Evolutionary conservation across 2,113 vertebrate species (phyloP), one percentile per base, ranked within the genome.

Genomic region (Polyodon spathula): DNA sequence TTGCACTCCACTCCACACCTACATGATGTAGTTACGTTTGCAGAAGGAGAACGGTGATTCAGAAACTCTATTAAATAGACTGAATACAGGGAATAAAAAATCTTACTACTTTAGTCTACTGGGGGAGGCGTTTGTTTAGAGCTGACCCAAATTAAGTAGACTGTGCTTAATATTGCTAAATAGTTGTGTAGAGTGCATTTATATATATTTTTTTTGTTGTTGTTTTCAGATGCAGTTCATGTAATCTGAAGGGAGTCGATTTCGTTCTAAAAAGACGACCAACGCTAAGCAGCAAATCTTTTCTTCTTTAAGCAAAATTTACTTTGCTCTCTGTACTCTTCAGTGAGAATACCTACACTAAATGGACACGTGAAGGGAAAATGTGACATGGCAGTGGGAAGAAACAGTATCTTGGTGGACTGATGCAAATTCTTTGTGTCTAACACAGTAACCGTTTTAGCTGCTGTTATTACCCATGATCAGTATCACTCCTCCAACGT

Each of bases 151-250:
- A n/a, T n/a, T n/a, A n/a, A n/a, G n/a, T n/a, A n/a, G n/a, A n/a
- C n/a, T n/a, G n/a, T n/a, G n/a, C n/a, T n/a, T n/a, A n/a, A n/a
- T n/a, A n/a, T n/a, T n/a, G n/a, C n/a, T n/a, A n/a, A n/a, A n/a
- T n/a, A n/a, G n/a, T n/a, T n/a, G n/a, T n/a, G n/a, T n/a, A n/a
- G n/a, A n/a, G n/a, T n/a, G n/a, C n/a, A n/a, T n/a, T n/a, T n/a
- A n/a, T n/a, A n/a, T n/a, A n/a, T n/a, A n/a, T n/a, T n/a, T n/a
- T n/a, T n/a, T 53, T 50, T 51, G 57, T 6, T 16, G 56, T 55
- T 64, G 61, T n/a, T 60, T 70, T 48, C 84, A 97, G 93, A 95
- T 97, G 86, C 94, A 97, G 76, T 97, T 97, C 75, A 97, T 97
- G 93, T 97, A 91, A 90, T 71, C 67, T 72, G 88, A 88, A 85